These are phyloP conservation scores for Megaustenia siamemsis DNA, from an alignment of 2,888 invertebrate species.

Conservation along the genomic window DNA sequence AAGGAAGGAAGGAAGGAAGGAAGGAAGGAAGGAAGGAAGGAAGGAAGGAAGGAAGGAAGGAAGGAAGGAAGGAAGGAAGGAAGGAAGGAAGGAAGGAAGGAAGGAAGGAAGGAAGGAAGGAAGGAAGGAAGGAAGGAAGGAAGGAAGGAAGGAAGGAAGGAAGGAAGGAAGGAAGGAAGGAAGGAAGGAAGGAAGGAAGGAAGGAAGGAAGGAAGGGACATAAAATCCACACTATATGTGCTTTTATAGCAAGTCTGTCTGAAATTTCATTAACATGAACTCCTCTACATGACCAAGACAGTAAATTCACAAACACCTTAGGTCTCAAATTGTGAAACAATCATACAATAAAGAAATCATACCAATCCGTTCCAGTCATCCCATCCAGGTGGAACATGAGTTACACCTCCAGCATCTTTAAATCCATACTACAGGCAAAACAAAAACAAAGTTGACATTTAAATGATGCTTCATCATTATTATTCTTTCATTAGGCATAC, in stretches of 20 bases:
- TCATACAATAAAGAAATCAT: too few relatives aligned
- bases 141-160: background rate
- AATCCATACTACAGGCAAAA: slow-evolving; percentile 84
- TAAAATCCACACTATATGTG: too few relatives aligned
- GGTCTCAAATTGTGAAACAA: too few relatives aligned
- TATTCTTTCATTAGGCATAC: too few relatives aligned
- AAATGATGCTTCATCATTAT: too few relatives aligned
- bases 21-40: background rate
- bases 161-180: background rate
- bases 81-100: background rate
- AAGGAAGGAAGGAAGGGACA: background rate
- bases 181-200: background rate
- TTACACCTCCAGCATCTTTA: slow-evolving; percentile 83
- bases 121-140: background rate
- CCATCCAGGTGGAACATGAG: slow-evolving; percentile 90
- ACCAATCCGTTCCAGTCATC: slow-evolving; percentile 90
- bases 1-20: background rate
- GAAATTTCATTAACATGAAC: too few relatives aligned
- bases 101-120: background rate
- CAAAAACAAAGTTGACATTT: background rate
- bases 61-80: background rate
- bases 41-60: background rate
- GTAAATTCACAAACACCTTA: too few relatives aligned
- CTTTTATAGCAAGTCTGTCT: too few relatives aligned
- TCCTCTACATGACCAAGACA: too few relatives aligned